These are phyloP conservation scores for Peromyscus attwateri DNA, from an alignment of 2,797 vertebrate genomes.

Conservation along the genomic window DNA sequence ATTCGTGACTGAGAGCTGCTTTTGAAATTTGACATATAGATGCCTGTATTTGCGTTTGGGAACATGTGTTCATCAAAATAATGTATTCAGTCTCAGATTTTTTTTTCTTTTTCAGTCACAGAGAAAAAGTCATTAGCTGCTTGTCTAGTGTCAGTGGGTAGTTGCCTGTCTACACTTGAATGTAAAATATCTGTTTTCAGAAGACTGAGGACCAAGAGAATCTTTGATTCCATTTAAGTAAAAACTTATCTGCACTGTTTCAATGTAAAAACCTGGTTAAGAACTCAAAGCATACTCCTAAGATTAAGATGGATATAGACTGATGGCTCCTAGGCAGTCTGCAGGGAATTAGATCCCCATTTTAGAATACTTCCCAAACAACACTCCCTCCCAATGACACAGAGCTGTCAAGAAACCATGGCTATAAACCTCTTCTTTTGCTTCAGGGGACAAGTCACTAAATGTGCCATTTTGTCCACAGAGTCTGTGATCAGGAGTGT, in stretches of 20 bases:
- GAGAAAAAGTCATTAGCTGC: not conserved
- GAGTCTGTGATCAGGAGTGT: constrained; percentile 63
- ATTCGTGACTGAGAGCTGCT: not conserved
- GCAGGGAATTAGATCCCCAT: not conserved
- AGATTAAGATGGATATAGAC: not conserved
- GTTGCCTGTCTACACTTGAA: not conserved
- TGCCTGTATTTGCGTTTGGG: not conserved
- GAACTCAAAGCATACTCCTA: not conserved
- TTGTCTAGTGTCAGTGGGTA: not conserved
- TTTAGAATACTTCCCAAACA: constrained; percentile 27
- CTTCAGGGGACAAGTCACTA: constrained; percentile 33
- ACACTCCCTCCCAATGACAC: not conserved
- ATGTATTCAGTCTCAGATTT: not conserved
- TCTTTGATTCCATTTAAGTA: not conserved
- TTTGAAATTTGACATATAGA: not conserved
- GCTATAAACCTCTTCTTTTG: constrained; percentile 60
- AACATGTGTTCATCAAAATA: not conserved
- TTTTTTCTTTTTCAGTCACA: not conserved
- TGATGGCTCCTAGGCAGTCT: not conserved
- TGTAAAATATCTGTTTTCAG: not conserved
- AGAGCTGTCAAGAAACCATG: not conserved
- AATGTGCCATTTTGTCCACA: not conserved
- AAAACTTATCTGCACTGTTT: not conserved
- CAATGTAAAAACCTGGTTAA: not conserved
- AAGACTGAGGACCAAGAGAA: not conserved